phyloP scores from a whole-genome alignment of 2,113 vertebrate species.

The Scomber colias region DNA sequence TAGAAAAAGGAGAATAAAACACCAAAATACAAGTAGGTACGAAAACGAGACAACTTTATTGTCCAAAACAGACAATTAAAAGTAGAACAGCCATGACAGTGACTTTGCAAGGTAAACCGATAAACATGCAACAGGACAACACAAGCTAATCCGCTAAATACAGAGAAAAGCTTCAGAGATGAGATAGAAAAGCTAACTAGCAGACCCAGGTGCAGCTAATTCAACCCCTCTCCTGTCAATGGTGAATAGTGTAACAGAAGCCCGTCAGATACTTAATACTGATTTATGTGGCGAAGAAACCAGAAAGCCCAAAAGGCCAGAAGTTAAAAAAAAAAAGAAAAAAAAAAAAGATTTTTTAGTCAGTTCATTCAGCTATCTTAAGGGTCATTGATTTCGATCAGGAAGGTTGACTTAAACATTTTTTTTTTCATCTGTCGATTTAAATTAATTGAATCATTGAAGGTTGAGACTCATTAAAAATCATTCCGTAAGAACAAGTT shows the following conservation, averaged over 20 bases:
- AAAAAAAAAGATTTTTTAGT: neutral
- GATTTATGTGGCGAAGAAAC: neutral
- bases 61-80: constrained; percentile 68
- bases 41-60: constrained; percentile 79
- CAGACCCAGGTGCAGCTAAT: constrained; percentile 41
- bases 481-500: no score
- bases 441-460: no score
- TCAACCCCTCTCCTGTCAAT: constrained; percentile 1
- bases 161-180: constrained; percentile 49
- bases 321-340: neutral
- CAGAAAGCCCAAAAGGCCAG: no score
- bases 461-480: neutral
- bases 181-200: constrained; percentile 60
- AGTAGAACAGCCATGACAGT: constrained; percentile 52
- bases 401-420: neutral
- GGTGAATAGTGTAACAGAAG: constrained; percentile 4
- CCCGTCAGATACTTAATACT: constrained; percentile 28
- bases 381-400: neutral
- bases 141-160: constrained; percentile 61
- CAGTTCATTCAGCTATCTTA: neutral
- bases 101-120: constrained; percentile 49
- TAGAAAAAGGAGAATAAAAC: neutral
- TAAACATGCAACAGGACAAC: constrained; percentile 77
- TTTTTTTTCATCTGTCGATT: no score
- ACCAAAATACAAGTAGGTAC: constrained; percentile 19